These are phyloP conservation scores for Xyliphius kryptos DNA, from an alignment of 2,113 vertebrate genomes.

Conservation along the genomic window DNA sequence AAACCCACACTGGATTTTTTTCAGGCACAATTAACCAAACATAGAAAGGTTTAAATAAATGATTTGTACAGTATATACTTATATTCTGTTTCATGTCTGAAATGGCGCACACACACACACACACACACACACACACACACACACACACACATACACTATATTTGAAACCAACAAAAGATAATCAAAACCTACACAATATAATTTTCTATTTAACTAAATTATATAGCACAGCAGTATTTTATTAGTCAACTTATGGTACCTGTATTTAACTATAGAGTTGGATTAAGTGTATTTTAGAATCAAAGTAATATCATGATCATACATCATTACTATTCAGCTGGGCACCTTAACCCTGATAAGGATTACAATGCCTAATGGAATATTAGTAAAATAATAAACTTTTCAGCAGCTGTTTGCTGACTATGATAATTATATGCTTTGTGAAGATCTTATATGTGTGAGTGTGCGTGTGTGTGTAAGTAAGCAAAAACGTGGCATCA, in stretches of 20 bases:
- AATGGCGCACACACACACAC: too few species aligned
- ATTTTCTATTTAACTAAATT: too few species aligned
- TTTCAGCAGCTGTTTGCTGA: background rate
- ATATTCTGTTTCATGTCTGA: too few species aligned
- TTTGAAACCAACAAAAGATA: too few species aligned
- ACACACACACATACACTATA: too few species aligned
- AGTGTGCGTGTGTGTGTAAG: constrained; percentile 22
- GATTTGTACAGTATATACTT: too few species aligned
- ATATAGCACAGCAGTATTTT: constrained; percentile 1
- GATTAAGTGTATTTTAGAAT: constrained; percentile 50
- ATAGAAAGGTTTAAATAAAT: too few species aligned
- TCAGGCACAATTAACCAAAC: too few species aligned
- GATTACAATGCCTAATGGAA: constrained; percentile 41
- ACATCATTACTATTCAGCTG: constrained; percentile 26
- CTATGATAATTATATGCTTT: background rate
- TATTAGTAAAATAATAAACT: constrained; percentile 38
- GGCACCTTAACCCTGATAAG: constrained; percentile 25
- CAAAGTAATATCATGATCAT: constrained; percentile 47
- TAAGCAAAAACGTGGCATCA: too few species aligned
- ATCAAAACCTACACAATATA: too few species aligned
- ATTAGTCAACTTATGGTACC: constrained; percentile 65
- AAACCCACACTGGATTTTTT: too few species aligned
- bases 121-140: too few species aligned
- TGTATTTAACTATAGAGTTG: constrained; percentile 56
- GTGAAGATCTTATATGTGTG: background rate